Evolutionary conservation across 2,113 vertebrate species (phyloP).

Genomic region (Proteles cristata): DNA sequence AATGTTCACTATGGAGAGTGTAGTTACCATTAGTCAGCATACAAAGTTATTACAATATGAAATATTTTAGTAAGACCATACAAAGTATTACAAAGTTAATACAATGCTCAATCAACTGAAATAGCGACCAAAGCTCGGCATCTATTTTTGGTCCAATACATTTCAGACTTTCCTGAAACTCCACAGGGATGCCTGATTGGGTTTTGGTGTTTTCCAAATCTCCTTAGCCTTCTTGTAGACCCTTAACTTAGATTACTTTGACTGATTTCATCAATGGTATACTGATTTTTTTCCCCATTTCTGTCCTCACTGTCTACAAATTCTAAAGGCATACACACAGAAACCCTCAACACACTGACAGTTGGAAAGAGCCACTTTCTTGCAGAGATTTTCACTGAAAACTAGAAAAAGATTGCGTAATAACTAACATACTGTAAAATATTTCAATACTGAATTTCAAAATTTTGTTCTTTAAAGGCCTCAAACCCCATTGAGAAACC

Average conservation of each 20-base stretch:
- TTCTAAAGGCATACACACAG: background rate
- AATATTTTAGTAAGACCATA: too few species aligned
- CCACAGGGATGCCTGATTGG: background rate
- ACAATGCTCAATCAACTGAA: background rate
- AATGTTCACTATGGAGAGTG: background rate
- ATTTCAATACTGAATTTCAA: conserved; percentile 29
- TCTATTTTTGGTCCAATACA: background rate
- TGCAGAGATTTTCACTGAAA: background rate
- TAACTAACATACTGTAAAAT: conserved; percentile 6
- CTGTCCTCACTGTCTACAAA: conserved; percentile 25
- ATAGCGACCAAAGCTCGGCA: background rate
- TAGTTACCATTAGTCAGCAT: background rate
- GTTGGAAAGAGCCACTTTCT: background rate
- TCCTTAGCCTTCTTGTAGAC: background rate
- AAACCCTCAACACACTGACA: background rate
- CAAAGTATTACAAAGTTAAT: background rate
- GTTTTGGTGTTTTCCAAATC: conserved; percentile 14
- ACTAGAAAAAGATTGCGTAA: conserved; percentile 29
- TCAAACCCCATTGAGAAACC: conserved; percentile 65
- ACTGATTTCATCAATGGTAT: background rate
- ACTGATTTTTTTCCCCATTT: conserved; percentile 29
- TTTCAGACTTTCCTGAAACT: conserved; percentile 17
- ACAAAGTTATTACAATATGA: background rate
- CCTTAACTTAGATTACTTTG: background rate
- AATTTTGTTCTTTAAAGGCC: conserved; percentile 52